Evolutionary conservation across 2,113 vertebrate species (phyloP).

Genomic region (Chaenocephalus aceratus): DNA sequence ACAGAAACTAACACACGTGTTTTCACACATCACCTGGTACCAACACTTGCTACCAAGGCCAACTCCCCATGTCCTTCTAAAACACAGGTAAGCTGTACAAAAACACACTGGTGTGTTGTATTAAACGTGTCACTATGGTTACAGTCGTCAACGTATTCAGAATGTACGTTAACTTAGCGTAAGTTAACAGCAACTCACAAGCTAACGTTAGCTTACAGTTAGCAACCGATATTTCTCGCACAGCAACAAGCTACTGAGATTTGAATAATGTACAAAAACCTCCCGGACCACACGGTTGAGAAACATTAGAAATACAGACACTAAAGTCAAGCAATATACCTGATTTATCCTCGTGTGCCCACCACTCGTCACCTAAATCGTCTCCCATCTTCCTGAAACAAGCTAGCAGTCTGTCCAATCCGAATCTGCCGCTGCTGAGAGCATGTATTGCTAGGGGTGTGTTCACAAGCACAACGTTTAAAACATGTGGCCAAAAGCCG

Average conservation of each 20-base stretch:
- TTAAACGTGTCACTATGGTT: not conserved
- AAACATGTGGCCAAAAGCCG: not conserved
- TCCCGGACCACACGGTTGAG: not conserved
- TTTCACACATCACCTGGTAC: not conserved
- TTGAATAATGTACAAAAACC: not conserved
- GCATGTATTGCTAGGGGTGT: not conserved
- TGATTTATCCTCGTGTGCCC: slow-evolving; percentile 60
- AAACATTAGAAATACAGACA: not conserved
- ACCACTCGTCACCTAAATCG: slow-evolving; percentile 81
- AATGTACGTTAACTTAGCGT: too few species aligned
- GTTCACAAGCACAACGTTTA: not conserved
- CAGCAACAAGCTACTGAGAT: not conserved
- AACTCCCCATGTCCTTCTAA: not conserved
- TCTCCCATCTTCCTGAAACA: slow-evolving; percentile 73
- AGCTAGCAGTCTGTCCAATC: slow-evolving; percentile 20
- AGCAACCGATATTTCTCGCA: not conserved
- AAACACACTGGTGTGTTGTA: not conserved
- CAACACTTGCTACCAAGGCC: not conserved
- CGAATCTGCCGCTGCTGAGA: slow-evolving; percentile 63
- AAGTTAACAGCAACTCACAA: not conserved
- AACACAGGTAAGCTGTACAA: not conserved
- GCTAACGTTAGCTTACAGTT: slow-evolving; percentile 49
- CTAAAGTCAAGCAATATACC: not conserved
- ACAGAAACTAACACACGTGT: slow-evolving; percentile 39
- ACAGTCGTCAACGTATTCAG: not conserved